Base-by-base conservation (phyloP, 2,888 invertebrate genomes). In the Drosophila pseudotakahashii region DNA sequence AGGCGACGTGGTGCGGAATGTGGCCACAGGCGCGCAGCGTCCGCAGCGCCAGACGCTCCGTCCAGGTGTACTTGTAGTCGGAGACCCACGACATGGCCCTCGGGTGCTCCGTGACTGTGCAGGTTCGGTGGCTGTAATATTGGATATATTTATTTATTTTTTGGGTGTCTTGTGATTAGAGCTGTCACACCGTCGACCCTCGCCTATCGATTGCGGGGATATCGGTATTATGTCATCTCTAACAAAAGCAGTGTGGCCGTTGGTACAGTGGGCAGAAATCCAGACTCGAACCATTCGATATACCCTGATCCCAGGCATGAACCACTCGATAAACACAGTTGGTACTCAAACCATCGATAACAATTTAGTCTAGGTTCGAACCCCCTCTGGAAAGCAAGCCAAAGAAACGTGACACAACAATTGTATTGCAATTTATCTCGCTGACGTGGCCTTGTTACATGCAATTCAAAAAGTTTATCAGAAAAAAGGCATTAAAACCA, bases 1-100 rank as follows among this genome's bases (percentile, higher is more conserved):
- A 96, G 1, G 99, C 99, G 75, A 99, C 94, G 92, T 99, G 99
- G 73, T 94, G 94, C 0, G 99, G 99, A 67, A 99, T 93, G 34
- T 95, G 94, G 3, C 98, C 98, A 39, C 95, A 94, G 92, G 95
- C 96, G 23, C 98, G 92, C 9, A 98, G 93, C 9, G 85, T 54
- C 77, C 94, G 94, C 30, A 95, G 93, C 82, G 96, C 96, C 55
- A 97, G 92, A 55, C 93, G 93, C 93, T 98, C 97, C 63, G 96
- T 93, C 94, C 96, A 96, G 68, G 94, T 94, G 79, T 96, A 93
- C 68, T 95, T 93, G 77, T 94, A 94, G 75, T 97, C 95, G 60
- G 95, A 94, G 70, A 98, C 94, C 98, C 98, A 98, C 73, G 96
- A 94, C 95, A 95, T 95, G 11, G 42, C 42, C 19, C 7, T 3